phyloP scores from a whole-genome alignment of 1,140 invertebrate genomes.

The Orius insidiosus region DNA sequence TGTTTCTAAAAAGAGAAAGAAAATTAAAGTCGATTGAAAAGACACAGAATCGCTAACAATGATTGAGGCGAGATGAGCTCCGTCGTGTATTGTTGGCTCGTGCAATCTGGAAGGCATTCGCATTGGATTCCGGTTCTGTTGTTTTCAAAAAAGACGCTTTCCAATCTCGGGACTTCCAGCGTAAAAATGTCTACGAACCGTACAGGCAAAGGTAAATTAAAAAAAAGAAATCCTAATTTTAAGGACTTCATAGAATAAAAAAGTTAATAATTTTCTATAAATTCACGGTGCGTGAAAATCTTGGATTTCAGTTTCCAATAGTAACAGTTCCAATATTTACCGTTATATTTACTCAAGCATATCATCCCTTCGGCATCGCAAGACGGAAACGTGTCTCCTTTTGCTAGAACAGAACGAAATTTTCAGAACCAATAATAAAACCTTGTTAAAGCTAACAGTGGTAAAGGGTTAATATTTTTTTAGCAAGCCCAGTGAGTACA shows the following conservation, averaged over 20 bases:
- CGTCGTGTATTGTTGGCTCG: constrained; percentile 19
- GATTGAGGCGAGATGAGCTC: constrained; percentile 15
- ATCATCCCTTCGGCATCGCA: constrained; percentile 18
- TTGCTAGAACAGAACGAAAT: not conserved
- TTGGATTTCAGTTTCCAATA: not conserved
- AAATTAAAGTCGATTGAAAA: not conserved
- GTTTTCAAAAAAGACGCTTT: constrained; percentile 14
- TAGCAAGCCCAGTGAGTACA: too few relatives aligned
- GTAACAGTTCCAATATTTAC: constrained; percentile 15
- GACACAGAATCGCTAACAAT: constrained; percentile 10
- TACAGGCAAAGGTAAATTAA: not conserved
- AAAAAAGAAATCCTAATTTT: not conserved
- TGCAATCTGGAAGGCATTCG: constrained; percentile 20
- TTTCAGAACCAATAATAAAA: not conserved
- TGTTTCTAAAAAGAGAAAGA: constrained; percentile 1
- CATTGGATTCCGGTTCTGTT: constrained; percentile 19
- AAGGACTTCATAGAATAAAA: not conserved
- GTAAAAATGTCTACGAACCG: constrained; percentile 19
- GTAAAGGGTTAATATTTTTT: not conserved
- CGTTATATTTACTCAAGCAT: constrained; percentile 19
- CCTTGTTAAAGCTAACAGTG: too few relatives aligned
- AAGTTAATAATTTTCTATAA: not conserved
- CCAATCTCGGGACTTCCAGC: constrained; percentile 13
- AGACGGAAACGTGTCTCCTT: constrained; percentile 6
- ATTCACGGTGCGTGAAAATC: not conserved